Base-by-base conservation (phyloP, 2,797 vertebrate genomes). In the Hephaestus fuliginosus region DNA sequence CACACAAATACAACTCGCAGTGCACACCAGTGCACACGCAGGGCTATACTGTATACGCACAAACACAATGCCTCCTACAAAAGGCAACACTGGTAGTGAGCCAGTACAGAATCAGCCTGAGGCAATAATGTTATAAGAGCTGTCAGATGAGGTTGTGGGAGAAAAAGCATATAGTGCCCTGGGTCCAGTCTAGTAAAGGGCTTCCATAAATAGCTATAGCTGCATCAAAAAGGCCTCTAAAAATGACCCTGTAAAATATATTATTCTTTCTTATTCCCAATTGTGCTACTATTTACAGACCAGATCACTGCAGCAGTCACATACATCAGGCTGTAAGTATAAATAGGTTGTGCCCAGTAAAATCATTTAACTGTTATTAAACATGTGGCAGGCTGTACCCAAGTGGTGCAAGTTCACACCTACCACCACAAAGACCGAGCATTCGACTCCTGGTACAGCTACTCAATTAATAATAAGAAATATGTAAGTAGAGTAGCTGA, bases 101-200 rank as follows among this genome's bases (percentile, higher is more conserved):
- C 61, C 44, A 73, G 72, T 76, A 46, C 56, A 80, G 76, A 82
- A 77, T 68, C 3, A 13, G 80, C 84, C 87, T 22, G 0, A 57
- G 86, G 83, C 79, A 44, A n/a, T 70, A 53, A 68, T 58, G 18
- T 70, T 57, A 22, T 39, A 84, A 58, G 55, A 79, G 82, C 69
- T 46, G 76, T 78, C 33, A 72, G 57, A 83, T 69, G 39, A 11
- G 81, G 49, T 14, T 78, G 55, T 44, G 57, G 76, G 76, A 64
- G 67, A 81, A 66, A 39, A 73, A 69, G 71, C 56, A 51, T 65
- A 48, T 30, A 66, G 70, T 66, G 80, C 66, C 43, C 61, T 30
- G 25, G 80, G 80, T 81, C 75, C 64, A 22, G 65, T 56, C 66
- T 63, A 68, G 36, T 88, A 86, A 93, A 88, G 85, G 81, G 81